Conservation (phyloP, 2,113 vertebrate species). For the Baryphthengus martii region DNA sequence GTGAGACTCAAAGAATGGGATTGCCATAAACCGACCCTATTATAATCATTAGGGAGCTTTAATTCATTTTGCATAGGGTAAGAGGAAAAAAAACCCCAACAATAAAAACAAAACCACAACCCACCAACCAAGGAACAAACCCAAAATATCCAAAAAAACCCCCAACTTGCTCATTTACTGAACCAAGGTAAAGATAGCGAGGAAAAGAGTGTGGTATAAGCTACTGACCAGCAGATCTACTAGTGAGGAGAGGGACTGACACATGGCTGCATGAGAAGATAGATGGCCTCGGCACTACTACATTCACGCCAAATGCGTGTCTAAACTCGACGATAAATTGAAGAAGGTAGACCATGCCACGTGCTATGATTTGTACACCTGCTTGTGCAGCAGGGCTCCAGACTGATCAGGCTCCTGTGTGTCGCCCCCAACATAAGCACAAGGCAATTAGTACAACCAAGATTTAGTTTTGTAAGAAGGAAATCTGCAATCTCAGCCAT, state of each 20-base stretch:
- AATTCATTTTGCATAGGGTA: neutral
- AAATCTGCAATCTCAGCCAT: neutral
- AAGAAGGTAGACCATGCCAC: neutral
- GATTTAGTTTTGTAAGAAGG: neutral
- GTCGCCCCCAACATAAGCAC: neutral
- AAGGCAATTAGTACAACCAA: neutral
- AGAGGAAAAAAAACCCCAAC: neutral
- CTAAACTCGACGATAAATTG: accelerated
- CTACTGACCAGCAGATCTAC: neutral
- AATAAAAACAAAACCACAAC: neutral
- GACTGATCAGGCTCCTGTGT: neutral
- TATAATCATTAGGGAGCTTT: neutral
- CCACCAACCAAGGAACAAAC: neutral
- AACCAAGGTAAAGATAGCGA: neutral
- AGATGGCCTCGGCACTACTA: neutral
- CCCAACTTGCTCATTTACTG: neutral
- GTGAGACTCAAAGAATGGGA: neutral
- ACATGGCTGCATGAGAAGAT: neutral
- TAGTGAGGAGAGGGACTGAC: neutral
- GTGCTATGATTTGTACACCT: neutral
- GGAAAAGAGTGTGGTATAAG: neutral
- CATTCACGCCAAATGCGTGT: accelerated
- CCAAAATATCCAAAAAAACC: neutral
- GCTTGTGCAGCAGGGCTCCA: neutral
- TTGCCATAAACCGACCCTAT: neutral